Base-by-base conservation (phyloP, 2,888 invertebrate genomes). In the Tolmerus cingulatus region DNA sequence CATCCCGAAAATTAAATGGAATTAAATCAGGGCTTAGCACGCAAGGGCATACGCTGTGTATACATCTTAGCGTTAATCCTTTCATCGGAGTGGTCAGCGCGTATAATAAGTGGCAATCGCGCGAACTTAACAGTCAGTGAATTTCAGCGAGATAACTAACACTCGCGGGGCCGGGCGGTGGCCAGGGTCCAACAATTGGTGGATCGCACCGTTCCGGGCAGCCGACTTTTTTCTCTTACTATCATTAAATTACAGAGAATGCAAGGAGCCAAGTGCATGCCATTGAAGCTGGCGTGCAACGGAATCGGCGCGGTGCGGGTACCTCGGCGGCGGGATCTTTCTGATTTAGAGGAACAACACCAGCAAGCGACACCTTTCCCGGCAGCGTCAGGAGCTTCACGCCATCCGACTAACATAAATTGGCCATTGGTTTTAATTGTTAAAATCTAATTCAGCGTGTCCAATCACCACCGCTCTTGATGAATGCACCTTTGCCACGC, bases 401-500 rank as follows among this genome's bases (percentile, higher is more conserved):
- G 88, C 88, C 87, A 88, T 86, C 88, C 55, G 76, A 87, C 87
- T 87, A 88, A 88, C 88, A 88, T 87, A 88, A 87, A 88, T 88
- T 88, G 88, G 86, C 88, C 88, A 88, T 87, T 87, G 88, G 87
- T 77, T 88, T 88, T 88, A 87, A 88, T 87, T 88, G 87, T 87
- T 87, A 78, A 85, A 85, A 85, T 88, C 88, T 88, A 88, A 88
- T 88, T 88, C 86, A 87, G 74, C 78, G 86, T 88, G 88, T 88
- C 86, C 91, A 91, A 91, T 91, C 90, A 89, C 90, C 90, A 89
- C 86, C 87, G 87, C 88, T 89, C 88, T 90, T 92, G 91, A 91
- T 91, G 91, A 91, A 92, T 91, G 91, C 91, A 85, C 88, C 57
- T 76, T 89, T 89, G 89, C 91, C 91, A 91, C 92, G 91, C 91